Percentiles rank a stretch among this genome's conserved stretches.
Conservation (phyloP, 2,797 vertebrate genomes). For the Harpagifer antarcticus region DNA sequence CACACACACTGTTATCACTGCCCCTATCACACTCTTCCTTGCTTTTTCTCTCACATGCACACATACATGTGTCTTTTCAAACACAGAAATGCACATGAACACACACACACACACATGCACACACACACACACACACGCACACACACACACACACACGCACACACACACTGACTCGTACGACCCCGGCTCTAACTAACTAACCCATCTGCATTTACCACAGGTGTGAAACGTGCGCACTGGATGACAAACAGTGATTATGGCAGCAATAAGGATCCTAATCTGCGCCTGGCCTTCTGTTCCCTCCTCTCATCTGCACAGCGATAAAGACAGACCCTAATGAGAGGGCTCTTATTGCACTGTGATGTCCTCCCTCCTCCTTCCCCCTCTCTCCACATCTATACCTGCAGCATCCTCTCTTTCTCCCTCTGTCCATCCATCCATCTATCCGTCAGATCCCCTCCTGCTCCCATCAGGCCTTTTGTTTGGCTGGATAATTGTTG, state of each 20-base stretch:
- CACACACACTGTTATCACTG: no score
- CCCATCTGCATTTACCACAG: slow-evolving; percentile 75
- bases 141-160: neutral
- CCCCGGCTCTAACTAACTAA: slow-evolving; percentile 57
- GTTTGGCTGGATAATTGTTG: slow-evolving; percentile 78
- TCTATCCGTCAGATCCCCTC: slow-evolving; percentile 52
- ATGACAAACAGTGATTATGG: slow-evolving; percentile 84
- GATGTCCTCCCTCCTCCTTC: slow-evolving; percentile 63
- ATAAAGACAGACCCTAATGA: slow-evolving; percentile 81
- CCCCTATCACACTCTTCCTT: no score
- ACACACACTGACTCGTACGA: slow-evolving; percentile 3
- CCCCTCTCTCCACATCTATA: slow-evolving; percentile 31
- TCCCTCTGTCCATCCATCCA: slow-evolving; percentile 45
- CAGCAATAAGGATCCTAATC: slow-evolving; percentile 80
- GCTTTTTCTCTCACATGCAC: no score
- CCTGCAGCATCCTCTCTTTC: slow-evolving; percentile 52
- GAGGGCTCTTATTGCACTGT: slow-evolving; percentile 78
- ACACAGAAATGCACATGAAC: neutral
- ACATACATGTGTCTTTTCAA: neutral
- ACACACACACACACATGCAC: no score
- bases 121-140: neutral
- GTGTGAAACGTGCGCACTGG: slow-evolving; percentile 75
- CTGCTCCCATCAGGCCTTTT: slow-evolving; percentile 52
- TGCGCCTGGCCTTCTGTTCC: slow-evolving; percentile 79
- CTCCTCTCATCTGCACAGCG: slow-evolving; percentile 74